Conservation (phyloP, 2,797 vertebrate genomes). For the Manis pentadactyla region DNA sequence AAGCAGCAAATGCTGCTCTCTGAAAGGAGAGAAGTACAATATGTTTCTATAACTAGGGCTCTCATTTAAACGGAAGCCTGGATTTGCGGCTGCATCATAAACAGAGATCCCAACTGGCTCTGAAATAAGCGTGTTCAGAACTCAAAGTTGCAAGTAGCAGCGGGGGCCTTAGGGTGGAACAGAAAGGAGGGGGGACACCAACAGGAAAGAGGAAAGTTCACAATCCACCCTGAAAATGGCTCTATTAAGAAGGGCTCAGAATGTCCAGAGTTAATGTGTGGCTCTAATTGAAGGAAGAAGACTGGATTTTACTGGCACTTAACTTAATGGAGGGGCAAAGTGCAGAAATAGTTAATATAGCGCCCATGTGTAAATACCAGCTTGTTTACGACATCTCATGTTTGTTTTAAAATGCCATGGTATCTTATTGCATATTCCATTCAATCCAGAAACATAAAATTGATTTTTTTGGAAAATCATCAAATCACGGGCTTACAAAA, state of each 20-base stretch:
- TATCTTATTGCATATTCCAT: neutral
- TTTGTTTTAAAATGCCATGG: conserved; percentile 50
- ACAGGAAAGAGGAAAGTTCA: neutral
- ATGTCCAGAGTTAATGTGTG: conserved; percentile 20
- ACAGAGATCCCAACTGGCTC: conserved; percentile 16
- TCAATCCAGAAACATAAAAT: neutral
- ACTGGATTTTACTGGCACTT: conserved; percentile 54
- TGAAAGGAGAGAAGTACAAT: conserved; percentile 36
- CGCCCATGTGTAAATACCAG: conserved; percentile 28
- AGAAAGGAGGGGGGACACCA: neutral
- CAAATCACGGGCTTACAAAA: neutral
- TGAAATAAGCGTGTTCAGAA: neutral
- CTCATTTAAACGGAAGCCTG: conserved; percentile 41
- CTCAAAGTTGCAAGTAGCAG: conserved; percentile 48
- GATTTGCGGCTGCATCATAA: conserved; percentile 38
- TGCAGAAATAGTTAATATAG: conserved; percentile 60
- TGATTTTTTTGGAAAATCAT: conserved; percentile 22
- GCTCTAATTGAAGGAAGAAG: conserved; percentile 8
- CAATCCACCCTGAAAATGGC: conserved; percentile 17
- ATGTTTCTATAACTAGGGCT: conserved; percentile 51
- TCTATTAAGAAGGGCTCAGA: neutral
- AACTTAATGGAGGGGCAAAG: conserved; percentile 71
- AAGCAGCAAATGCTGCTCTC: conserved; percentile 63
- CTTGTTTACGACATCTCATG: conserved; percentile 19
- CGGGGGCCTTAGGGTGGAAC: neutral